A percentile compares a stretch with the other conserved stretches of the same genome.
phyloP scores from a whole-genome alignment of 2,888 invertebrate genomes.

The Hoplodrina ambigua region DNA sequence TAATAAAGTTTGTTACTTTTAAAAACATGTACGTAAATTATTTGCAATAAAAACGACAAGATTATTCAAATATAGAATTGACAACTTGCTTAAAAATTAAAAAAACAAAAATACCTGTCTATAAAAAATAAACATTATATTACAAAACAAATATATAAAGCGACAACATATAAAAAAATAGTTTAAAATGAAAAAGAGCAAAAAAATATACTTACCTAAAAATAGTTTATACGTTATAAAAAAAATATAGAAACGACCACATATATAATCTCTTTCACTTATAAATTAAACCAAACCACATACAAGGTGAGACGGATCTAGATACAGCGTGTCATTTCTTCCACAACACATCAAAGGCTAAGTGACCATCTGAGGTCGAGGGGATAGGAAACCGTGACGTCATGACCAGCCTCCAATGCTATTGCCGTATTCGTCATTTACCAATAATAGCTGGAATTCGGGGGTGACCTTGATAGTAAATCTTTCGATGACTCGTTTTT shows the following conservation, averaged over 20 bases:
- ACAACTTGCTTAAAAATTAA: background rate
- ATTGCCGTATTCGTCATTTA: slow-evolving; percentile 55
- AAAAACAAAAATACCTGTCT: background rate
- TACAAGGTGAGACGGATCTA: slow-evolving; percentile 84
- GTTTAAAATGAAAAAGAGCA: too few relatives aligned
- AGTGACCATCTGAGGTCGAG: slow-evolving; percentile 73
- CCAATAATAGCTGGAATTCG: slow-evolving; percentile 31
- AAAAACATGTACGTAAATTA: too few relatives aligned
- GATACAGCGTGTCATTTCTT: slow-evolving; percentile 82
- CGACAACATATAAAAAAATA: too few relatives aligned
- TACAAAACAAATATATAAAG: background rate
- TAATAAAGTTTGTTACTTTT: too few relatives aligned
- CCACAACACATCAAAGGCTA: slow-evolving; percentile 76
- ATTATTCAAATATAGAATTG: too few relatives aligned
- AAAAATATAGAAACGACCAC: background rate
- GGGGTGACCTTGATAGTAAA: slow-evolving; percentile 26
- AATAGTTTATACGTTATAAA: too few relatives aligned
- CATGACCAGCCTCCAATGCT: slow-evolving; percentile 51
- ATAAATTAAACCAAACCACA: slow-evolving; percentile 68
- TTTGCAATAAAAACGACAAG: too few relatives aligned
- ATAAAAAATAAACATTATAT: too few relatives aligned
- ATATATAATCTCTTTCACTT: slow-evolving; percentile 30
- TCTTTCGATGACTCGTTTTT: slow-evolving; percentile 2
- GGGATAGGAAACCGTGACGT: slow-evolving; percentile 71
- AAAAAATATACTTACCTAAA: too few relatives aligned